Evolutionary conservation across 2,888 invertebrate species (phyloP).

Genomic region (Mantis religiosa): DNA sequence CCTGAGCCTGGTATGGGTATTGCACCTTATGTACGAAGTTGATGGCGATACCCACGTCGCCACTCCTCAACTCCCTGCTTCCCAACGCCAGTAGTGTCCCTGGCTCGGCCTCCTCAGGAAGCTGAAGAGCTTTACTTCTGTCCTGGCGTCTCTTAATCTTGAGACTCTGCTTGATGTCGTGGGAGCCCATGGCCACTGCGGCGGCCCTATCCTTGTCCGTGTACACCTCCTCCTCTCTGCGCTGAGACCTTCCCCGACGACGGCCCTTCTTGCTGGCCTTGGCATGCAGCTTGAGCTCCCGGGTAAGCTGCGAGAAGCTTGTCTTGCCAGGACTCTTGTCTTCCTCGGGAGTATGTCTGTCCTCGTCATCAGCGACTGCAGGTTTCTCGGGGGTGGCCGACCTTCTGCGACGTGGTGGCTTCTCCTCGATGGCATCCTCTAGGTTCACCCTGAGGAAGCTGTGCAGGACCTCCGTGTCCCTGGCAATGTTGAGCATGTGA

Average conservation of each 20-base stretch:
- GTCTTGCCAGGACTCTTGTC: slow-evolving; percentile 27
- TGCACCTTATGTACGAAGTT: slow-evolving; percentile 74
- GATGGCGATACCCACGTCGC: slow-evolving; percentile 67
- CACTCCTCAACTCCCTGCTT: slow-evolving; percentile 69
- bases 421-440: slow-evolving; percentile 45
- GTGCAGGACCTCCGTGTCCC: slow-evolving; percentile 72
- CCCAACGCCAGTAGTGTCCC: slow-evolving; percentile 71
- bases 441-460: slow-evolving; percentile 71
- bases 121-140: slow-evolving; percentile 63
- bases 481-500: slow-evolving; percentile 62
- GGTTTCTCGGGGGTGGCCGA: not conserved
- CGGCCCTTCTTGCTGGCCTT: slow-evolving; percentile 28
- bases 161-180: slow-evolving; percentile 80
- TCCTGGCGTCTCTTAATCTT: slow-evolving; percentile 76
- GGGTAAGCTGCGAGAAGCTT: slow-evolving; percentile 36
- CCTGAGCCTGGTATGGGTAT: too few relatives aligned
- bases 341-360: slow-evolving; percentile 7
- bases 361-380: slow-evolving; percentile 2
- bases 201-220: slow-evolving; percentile 90
- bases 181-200: slow-evolving; percentile 79
- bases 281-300: slow-evolving; percentile 33
- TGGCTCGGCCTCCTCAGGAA: slow-evolving; percentile 76
- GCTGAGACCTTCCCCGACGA: slow-evolving; percentile 34
- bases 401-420: not conserved
- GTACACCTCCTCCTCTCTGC: slow-evolving; percentile 66